A percentile compares a stretch with the other conserved stretches of the same genome.
Conservation (phyloP, 2,888 invertebrate species). For the Stenchaetothrips biformis region DNA sequence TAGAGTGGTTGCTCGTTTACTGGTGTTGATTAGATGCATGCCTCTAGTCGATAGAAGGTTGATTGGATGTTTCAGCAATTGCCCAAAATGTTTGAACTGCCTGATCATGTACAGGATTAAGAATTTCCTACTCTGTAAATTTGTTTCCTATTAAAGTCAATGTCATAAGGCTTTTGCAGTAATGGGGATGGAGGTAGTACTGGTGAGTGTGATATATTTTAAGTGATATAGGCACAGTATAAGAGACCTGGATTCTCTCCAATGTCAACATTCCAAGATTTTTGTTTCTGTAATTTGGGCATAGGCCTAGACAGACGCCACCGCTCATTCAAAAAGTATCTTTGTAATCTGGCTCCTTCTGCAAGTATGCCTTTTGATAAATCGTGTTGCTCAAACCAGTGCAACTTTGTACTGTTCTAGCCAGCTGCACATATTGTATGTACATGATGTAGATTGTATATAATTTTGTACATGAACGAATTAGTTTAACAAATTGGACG, state of each 20-base stretch:
- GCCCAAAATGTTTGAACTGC: too few species aligned
- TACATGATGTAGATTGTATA: constrained; percentile 21
- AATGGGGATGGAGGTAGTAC: background rate
- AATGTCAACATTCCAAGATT: too few species aligned
- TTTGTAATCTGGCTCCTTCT: too few species aligned
- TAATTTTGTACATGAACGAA: constrained; percentile 8
- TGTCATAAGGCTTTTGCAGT: background rate
- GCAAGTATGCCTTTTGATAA: too few species aligned
- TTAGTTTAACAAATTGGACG: constrained; percentile 23
- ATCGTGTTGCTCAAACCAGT: constrained; percentile 8
- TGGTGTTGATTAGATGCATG: background rate
- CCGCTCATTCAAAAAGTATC: too few species aligned
- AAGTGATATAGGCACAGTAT: background rate
- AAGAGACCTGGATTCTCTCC: too few species aligned
- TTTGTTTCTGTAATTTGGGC: too few species aligned
- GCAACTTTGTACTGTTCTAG: background rate
- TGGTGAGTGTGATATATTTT: background rate
- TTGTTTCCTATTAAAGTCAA: background rate
- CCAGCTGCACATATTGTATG: background rate
- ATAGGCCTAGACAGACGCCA: too few species aligned
- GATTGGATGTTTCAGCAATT: too few species aligned
- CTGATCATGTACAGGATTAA: too few species aligned
- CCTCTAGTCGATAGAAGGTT: background rate
- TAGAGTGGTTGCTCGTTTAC: too few species aligned
- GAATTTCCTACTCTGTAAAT: too few species aligned